Evolutionary conservation across 2,113 vertebrate species (phyloP), one percentile per base, ranked within the genome.

Genomic region (Mystacornis crossleyi): DNA sequence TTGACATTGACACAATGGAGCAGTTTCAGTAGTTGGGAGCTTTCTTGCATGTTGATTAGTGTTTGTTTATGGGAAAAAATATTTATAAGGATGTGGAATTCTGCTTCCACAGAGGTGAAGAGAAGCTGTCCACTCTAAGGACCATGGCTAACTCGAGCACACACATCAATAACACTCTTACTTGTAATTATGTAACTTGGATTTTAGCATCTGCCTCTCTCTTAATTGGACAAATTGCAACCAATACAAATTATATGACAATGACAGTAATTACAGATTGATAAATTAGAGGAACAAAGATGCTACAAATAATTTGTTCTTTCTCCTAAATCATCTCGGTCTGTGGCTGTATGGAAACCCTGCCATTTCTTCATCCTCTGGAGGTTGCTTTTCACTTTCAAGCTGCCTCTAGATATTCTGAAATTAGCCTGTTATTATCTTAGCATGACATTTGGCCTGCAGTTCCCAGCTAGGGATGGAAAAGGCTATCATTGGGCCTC

Each of bases 381-480:
- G 57, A 95, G 88, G 47, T 70, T 91, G 73, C 90, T 96, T 95
- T 82, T 83, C 48, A 18, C 69, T 94, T 95, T 61, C n/a, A 72
- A 50, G 72, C 69, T 45, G 67, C 80, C 93, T 94, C 82, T 90
- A 28, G 18, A 19, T 94, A 90, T 81, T 97, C 89, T 89, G 71
- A 90, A 92, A 90, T 86, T 86, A 94, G 72, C 72, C 80, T 1
- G 14, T 86, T 92, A 96, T 93, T 96, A 96, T 96, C 86, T 89
- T 96, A 90, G 95, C 73, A n/a, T 86, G 96, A 89, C 92, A 92
- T 96, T 93, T 96, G 95, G 90, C 92, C 64, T 83, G 69, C 88
- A 84, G 93, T 78, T 97, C 92, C 75, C 90, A 96, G 86, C 93
- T 57, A 83, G 85, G 77, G 89, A 57, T 90, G 79, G 74, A 90